Percentiles rank a stretch among this genome's conserved stretches.
Conservation (phyloP, 1,140 invertebrate genomes). For the Neuroterus valhalla region DNA sequence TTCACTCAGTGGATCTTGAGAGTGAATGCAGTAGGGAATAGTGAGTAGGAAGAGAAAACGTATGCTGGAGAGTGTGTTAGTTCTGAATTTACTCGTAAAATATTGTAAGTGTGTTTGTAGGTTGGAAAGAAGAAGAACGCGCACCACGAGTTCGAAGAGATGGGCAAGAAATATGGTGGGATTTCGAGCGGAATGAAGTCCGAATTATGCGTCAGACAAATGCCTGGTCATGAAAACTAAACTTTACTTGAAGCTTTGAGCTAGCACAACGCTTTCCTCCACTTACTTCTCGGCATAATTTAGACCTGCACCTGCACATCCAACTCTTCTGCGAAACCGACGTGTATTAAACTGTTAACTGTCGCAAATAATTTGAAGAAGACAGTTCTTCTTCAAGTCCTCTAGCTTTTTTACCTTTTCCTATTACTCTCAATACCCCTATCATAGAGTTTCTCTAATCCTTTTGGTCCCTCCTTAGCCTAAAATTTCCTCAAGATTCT, state of each 20-base stretch:
- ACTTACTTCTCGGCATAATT: constrained; percentile 49
- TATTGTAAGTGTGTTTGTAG: constrained; percentile 24
- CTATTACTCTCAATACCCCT: no score
- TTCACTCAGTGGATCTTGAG: constrained; percentile 18
- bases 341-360: constrained; percentile 28
- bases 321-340: neutral
- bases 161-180: constrained; percentile 49
- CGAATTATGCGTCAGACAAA: constrained; percentile 65
- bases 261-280: constrained; percentile 47
- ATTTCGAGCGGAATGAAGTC: constrained; percentile 56
- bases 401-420: no score
- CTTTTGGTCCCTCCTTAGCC: no score
- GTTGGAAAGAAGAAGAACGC: constrained; percentile 22
- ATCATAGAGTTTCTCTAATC: no score
- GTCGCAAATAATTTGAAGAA: neutral
- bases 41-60: neutral
- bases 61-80: constrained; percentile 14
- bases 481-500: no score
- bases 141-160: neutral
- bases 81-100: no score
- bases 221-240: constrained; percentile 64
- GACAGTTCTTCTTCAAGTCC: neutral
- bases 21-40: neutral
- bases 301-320: constrained; percentile 31
- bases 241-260: constrained; percentile 60